Base-by-base conservation (phyloP, 92 coral and sea anemone species). In the Chrysogorgia sp. region DNA sequence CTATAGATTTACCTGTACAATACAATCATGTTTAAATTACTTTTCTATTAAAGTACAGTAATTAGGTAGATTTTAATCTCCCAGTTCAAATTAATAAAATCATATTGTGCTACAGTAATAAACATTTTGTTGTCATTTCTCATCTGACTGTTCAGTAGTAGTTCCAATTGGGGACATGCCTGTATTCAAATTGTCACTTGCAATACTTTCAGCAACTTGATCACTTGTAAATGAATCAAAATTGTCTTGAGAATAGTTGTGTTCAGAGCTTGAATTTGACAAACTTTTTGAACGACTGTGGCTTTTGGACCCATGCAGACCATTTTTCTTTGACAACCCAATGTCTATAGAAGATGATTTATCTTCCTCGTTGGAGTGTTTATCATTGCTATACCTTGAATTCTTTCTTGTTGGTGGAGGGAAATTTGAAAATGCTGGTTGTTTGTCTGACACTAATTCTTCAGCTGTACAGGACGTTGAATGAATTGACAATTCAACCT, bases 211-310 rank as follows among this genome's bases (percentile, higher is more conserved):
- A 7, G 23, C 12, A 0, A 20, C 50, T 2, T 49, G 61, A 0
- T 71, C 77, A 50, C 77, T 71, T 28, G 32, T 65, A 72, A 49
- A 19, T 15, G 79, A 72, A 17, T 72, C 79, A 53, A 72, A 72
- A 52, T 56, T 53, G 3, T 55, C 79, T n/a, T n/a, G n/a, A 37
- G 79, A 53, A 25, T 53, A 57, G 30, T 57, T 7, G 34, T 57
- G 31, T 31, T 57, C 30, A 57, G 32, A 15, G 63, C 34, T 23
- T 3, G 63, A 72, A 43, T 40, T 72, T 32, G 65, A 53, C 7
- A 15, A 30, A 35, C 21, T 34, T 26, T 45, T 26, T 25, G 55
- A 20, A 25, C 9, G 23, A 21, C 33, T 21, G 40, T 30, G 25
- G 30, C 28, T 45, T 15, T 35, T 47, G 47, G n/a, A n/a, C n/a